Percentiles rank a stretch among this genome's conserved stretches.
phyloP scores from a whole-genome alignment of 2,113 vertebrate genomes.

The Cochlearius cochlearius region DNA sequence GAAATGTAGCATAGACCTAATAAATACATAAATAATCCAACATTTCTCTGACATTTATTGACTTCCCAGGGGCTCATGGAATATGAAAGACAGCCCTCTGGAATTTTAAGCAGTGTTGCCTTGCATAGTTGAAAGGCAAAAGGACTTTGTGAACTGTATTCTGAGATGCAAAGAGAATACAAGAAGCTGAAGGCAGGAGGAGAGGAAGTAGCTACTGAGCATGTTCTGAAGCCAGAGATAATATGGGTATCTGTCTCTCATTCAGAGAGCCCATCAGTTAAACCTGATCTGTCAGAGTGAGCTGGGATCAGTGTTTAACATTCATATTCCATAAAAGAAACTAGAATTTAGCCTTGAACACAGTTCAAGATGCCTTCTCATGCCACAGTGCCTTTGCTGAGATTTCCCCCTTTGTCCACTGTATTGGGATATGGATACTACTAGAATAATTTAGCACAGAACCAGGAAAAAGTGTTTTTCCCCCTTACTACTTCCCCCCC shows the following conservation, averaged over 20 bases:
- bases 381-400: neutral
- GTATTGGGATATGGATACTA: neutral
- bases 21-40: slow-evolving; percentile 55
- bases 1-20: slow-evolving; percentile 7
- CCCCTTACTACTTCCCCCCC: accelerated
- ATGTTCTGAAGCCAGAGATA: neutral
- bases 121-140: neutral
- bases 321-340: neutral
- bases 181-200: neutral
- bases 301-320: neutral
- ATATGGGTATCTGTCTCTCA: neutral
- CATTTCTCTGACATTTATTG: slow-evolving; percentile 64
- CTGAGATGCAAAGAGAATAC: neutral
- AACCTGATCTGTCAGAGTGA: neutral
- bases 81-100: slow-evolving; percentile 16
- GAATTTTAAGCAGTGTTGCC: slow-evolving; percentile 57
- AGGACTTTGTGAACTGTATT: neutral
- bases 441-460: neutral
- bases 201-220: neutral
- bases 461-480: neutral
- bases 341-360: neutral
- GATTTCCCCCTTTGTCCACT: neutral
- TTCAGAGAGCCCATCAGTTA: neutral
- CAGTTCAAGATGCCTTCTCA: neutral
- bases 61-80: slow-evolving; percentile 26